Percentiles rank a stretch among this genome's conserved stretches.
These are phyloP conservation scores for Acanthis flammea DNA, from an alignment of 2,797 vertebrate genomes.

Conservation along the genomic window DNA sequence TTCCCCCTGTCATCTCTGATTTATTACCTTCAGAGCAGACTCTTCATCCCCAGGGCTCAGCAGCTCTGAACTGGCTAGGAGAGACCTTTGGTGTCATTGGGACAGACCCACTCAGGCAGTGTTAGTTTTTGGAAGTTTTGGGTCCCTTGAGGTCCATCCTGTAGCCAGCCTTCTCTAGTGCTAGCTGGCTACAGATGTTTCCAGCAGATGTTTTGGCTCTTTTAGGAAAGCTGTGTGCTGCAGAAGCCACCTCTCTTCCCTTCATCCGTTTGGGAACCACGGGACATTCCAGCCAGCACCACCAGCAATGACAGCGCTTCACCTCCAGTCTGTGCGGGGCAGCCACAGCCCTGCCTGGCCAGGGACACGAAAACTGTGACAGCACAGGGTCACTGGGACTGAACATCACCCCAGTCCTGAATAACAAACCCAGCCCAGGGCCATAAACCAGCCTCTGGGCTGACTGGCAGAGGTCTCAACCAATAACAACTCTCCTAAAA, in stretches of 20 bases:
- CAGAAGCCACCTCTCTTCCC: neutral
- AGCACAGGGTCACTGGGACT: neutral
- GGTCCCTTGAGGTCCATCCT: neutral
- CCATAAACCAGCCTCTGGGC: neutral
- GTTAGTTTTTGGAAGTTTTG: neutral
- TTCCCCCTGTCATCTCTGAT: neutral
- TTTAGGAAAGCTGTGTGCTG: neutral
- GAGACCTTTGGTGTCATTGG: neutral
- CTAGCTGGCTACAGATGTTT: neutral
- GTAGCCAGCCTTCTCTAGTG: neutral
- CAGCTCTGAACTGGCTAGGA: neutral
- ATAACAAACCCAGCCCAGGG: neutral
- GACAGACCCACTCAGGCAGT: neutral
- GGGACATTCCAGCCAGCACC: fast-evolving
- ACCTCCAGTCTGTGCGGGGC: fast-evolving
- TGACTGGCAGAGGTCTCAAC: neutral
- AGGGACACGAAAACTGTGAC: fast-evolving
- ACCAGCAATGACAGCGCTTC: fast-evolving
- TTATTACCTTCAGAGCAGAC: neutral
- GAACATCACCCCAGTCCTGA: neutral
- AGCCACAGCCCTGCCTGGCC: neutral
- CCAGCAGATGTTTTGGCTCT: neutral
- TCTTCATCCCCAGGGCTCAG: neutral
- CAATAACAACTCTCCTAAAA: neutral
- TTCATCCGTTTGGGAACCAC: neutral